Percentiles rank a stretch among this genome's conserved stretches.
These are phyloP conservation scores for Mesorhabditis belari DNA, from an alignment of 2,888 invertebrate species.

Conservation along the genomic window DNA sequence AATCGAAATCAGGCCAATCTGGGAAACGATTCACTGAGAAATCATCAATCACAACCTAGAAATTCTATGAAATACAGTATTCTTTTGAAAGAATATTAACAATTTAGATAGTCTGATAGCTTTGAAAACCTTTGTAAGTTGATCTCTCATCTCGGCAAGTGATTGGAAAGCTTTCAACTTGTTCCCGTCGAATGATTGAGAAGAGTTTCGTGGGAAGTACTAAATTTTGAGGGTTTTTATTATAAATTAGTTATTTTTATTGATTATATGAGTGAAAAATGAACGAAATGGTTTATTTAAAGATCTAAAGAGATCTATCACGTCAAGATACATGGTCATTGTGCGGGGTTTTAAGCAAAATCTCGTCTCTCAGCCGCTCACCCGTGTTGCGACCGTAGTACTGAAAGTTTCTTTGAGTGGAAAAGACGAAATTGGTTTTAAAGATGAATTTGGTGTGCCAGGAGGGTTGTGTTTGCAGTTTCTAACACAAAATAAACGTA, in stretches of 20 bases:
- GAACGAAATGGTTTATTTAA: background rate
- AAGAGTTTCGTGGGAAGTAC: slow-evolving; percentile 48
- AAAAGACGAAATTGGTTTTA: background rate
- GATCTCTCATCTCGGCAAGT: slow-evolving; percentile 48
- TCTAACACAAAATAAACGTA: too few species aligned
- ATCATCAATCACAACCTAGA: slow-evolving; percentile 40
- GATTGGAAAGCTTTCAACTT: slow-evolving; percentile 39
- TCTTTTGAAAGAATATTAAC: too few species aligned
- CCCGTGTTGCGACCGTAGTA: background rate
- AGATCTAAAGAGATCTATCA: background rate
- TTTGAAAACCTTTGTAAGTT: slow-evolving; percentile 27
- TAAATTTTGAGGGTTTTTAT: slow-evolving; percentile 7
- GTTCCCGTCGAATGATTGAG: slow-evolving; percentile 27
- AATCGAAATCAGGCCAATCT: slow-evolving; percentile 50
- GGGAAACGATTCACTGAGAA: slow-evolving; percentile 42
- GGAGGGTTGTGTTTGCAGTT: too few species aligned
- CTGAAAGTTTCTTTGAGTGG: background rate
- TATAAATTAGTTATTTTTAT: background rate
- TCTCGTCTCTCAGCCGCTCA: background rate
- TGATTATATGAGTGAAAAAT: background rate
- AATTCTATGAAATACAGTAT: too few species aligned
- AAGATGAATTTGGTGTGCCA: too few species aligned
- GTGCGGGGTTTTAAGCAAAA: background rate
- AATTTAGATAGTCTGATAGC: background rate
- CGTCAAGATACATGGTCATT: background rate